These are phyloP conservation scores for Enteromius trimaculatus DNA, from an alignment of 2,797 vertebrate species.

Conservation along the genomic window DNA sequence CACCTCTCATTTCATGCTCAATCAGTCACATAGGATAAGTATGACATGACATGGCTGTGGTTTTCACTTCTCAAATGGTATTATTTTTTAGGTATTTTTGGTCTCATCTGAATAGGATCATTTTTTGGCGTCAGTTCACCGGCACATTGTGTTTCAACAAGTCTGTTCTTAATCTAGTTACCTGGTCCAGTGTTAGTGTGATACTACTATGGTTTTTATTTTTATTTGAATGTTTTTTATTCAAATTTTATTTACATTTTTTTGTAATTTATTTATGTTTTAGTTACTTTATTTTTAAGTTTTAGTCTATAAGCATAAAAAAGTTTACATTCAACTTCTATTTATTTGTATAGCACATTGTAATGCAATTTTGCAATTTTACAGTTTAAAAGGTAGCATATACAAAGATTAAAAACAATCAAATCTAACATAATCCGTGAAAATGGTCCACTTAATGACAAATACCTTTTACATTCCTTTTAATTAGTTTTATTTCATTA, in stretches of 20 bases:
- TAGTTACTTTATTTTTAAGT: not conserved
- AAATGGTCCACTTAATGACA: too few relatives aligned
- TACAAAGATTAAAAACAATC: too few relatives aligned
- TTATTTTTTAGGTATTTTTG: constrained; percentile 28
- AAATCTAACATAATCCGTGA: too few relatives aligned
- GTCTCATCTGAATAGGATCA: constrained; percentile 35
- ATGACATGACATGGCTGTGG: not conserved
- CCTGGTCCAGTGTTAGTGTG: not conserved
- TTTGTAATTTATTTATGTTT: not conserved
- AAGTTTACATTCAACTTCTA: too few relatives aligned
- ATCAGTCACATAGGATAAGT: not conserved
- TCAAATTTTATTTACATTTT: not conserved
- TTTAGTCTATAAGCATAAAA: not conserved
- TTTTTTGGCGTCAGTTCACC: constrained; percentile 60
- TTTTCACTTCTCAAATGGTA: not conserved
- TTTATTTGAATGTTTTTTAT: not conserved
- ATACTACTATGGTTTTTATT: not conserved
- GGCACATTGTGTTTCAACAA: constrained; percentile 72
- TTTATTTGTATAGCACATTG: too few relatives aligned
- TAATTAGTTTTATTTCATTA: not conserved
- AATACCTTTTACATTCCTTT: not conserved
- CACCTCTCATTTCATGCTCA: not conserved
- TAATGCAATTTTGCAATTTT: too few relatives aligned
- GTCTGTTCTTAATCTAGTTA: constrained; percentile 51
- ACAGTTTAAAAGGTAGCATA: too few relatives aligned